phyloP scores from a whole-genome alignment of 2,797 vertebrate genomes.

The Phoxinus dragarum region DNA sequence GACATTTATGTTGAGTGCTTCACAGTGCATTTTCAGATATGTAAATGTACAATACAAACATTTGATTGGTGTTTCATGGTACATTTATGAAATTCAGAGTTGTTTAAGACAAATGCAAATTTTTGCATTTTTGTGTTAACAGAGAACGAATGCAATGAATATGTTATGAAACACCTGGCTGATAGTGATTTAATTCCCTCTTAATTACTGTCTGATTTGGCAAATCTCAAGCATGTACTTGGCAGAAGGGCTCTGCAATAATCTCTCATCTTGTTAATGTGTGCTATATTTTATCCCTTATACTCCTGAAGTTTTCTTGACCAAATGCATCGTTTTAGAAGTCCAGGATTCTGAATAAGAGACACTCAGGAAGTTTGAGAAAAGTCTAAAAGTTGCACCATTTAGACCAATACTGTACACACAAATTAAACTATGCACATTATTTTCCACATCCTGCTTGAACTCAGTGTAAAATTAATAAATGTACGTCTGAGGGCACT shows the following conservation, averaged over 20 bases:
- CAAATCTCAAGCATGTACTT: slow-evolving; percentile 35
- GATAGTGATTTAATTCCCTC: slow-evolving; percentile 39
- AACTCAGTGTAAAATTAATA: slow-evolving; percentile 24
- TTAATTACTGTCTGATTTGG: slow-evolving; percentile 51
- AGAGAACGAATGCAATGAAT: slow-evolving; percentile 40
- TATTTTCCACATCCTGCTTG: background rate
- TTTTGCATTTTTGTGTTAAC: slow-evolving; percentile 16
- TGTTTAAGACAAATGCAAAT: slow-evolving; percentile 12
- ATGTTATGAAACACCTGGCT: slow-evolving; percentile 51
- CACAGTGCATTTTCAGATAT: background rate
- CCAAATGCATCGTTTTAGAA: background rate
- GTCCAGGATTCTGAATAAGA: background rate
- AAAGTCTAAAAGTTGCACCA: background rate
- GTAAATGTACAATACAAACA: background rate
- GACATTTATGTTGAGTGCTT: background rate
- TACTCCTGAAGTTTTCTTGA: slow-evolving; percentile 1
- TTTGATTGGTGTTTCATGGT: background rate
- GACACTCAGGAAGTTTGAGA: background rate
- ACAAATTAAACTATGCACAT: slow-evolving; percentile 9
- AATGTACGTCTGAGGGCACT: background rate
- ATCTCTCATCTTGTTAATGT: slow-evolving; percentile 30
- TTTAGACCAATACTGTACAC: background rate
- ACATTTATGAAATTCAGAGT: background rate
- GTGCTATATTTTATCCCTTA: background rate
- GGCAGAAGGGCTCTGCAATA: slow-evolving; percentile 20